Evolutionary conservation across 1,140 invertebrate species (phyloP), one percentile per base, ranked within the genome.

Genomic region (Formica exsecta): DNA sequence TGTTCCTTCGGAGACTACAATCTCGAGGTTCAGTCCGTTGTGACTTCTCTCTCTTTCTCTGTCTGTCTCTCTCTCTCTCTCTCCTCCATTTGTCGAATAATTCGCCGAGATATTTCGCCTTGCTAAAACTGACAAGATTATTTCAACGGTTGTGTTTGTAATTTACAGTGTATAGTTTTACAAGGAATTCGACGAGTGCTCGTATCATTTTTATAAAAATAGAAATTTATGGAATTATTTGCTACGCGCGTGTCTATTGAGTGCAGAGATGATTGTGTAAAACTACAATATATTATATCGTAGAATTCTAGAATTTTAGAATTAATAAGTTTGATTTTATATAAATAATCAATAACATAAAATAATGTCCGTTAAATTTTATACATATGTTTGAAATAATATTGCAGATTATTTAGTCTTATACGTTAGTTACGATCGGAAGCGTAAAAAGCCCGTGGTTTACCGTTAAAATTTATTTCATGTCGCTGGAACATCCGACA

Each of bases 131-230:
- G 64, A 41, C 51, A n/a, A 71, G 57, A 48, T 38, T 16, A 36
- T 54, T 48, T 76, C 25, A 25, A 68, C 8, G n/a, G 66, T 66
- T 36, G 44, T n/a, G 22, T 68, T 79, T 68, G 44, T 68, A 44
- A 54, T 54, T 66, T 6, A 22, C 2, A 2, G 13, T 66, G 44
- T 13, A 16, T 44, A 7, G 51, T n/a, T 66, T 22, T 22, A 16
- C n/a, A n/a, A n/a, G n/a, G n/a, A n/a, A n/a, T n/a, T n/a, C n/a
- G n/a, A n/a, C 19, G 61, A 65, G 41, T 25, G 25, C 25, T 29
- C 25, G 25, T 29, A 57, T 54, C 16, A n/a, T 25, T 38, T 54
- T 66, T 68, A 68, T 66, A 62, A 79, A 79, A 3, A 13, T 54
- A 44, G 44, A 68, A 68, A 41, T 38, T 68, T 54, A 5, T 13